A percentile compares a stretch with the other conserved stretches of the same genome.
Conservation (phyloP, 2,888 invertebrate genomes). For the Rotaria magnacalcarata region DNA sequence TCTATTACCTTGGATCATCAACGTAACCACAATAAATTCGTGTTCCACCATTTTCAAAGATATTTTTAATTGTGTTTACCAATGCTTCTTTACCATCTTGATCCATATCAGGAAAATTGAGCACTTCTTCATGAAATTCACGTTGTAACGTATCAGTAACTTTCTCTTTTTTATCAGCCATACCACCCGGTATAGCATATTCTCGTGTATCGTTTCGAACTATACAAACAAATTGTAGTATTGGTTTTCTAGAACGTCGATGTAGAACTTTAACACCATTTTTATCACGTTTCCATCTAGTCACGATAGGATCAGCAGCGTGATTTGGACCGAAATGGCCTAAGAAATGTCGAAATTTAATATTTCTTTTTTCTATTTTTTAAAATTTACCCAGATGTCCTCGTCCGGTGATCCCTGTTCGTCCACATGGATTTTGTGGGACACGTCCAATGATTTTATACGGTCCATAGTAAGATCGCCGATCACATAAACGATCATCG, state of each 20-base stretch:
- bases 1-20: constrained; percentile 74
- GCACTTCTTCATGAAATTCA: constrained; percentile 91
- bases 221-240: constrained; percentile 76
- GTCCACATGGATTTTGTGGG: constrained; percentile 58
- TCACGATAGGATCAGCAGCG: constrained; percentile 66
- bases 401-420: constrained; percentile 58
- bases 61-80: constrained; percentile 64
- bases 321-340: constrained; percentile 97
- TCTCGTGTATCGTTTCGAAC: constrained; percentile 78
- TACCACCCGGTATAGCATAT: constrained; percentile 86
- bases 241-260: constrained; percentile 49
- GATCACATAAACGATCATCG: constrained; percentile 39
- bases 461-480: constrained; percentile 35
- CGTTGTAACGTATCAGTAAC: constrained; percentile 74
- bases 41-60: constrained; percentile 63
- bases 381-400: constrained; percentile 65
- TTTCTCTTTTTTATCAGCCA: constrained; percentile 89
- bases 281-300: constrained; percentile 61
- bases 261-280: constrained; percentile 49
- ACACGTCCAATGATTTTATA: constrained; percentile 47
- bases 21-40: constrained; percentile 72
- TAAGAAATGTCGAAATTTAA: background rate
- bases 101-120: constrained; percentile 63
- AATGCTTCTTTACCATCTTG: constrained; percentile 50
- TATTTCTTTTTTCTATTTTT: background rate